Evolutionary conservation across 2,888 invertebrate species (phyloP), one percentile per base, ranked within the genome.

Genomic region (Chalcis sispes): DNA sequence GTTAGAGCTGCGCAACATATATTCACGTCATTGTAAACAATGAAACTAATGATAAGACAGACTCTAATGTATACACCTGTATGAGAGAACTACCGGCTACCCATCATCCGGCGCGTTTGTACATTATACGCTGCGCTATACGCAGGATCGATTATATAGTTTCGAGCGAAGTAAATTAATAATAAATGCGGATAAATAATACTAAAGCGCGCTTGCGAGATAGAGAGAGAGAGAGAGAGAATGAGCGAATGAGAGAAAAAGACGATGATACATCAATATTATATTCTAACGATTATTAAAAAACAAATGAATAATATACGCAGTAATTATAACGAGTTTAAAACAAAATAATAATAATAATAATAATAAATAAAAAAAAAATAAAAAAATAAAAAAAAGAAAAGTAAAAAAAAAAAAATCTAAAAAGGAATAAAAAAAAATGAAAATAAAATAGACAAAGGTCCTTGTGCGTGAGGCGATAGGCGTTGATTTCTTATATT

Each of bases 241-340:
- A 32, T 36, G 54, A 54, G 27, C 13, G 27, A 54, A 23, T 42
- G 13, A 61, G 46, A 74, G 61, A 59, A 42, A 58, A 61, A 64
- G 36, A 50, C 65, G 64, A 81, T 85, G 82, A 82, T 85, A 85
- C 82, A 84, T 82, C 80, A 83, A 84, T 84, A 87, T 84, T 84
- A 74, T 87, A 87, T 85, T 85, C 82, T 86, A 87, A 85, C 81
- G 82, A 85, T 85, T 85, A 85, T 82, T 85, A 84, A 72, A 71
- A 54, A 65, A 67, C 10, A 7, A 80, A 84, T 82, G 82, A 85
- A 81, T 84, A 83, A 83, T 85, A 84, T 86, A 85, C 62, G 48
- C 83, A 85, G 84, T 86, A 86, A 86, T 85, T 85, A 85, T 85
- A 85, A 85, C 80, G 80, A 83, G 80, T 80, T 82, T 83, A 83